Evolutionary conservation across 2,113 vertebrate species (phyloP).

Genomic region (Dicaeum eximium): DNA sequence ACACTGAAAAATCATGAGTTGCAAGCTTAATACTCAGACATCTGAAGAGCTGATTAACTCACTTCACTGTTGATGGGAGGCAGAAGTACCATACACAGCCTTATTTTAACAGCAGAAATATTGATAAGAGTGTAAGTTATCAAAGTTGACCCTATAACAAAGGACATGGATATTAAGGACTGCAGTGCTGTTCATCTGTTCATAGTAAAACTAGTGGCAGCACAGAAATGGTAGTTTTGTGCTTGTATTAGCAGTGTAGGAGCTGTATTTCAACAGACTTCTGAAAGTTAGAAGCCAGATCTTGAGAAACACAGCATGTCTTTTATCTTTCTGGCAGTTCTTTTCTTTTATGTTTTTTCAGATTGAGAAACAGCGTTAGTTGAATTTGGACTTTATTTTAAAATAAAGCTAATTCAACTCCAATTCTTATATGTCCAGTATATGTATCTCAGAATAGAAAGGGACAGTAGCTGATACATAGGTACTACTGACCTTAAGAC

Average conservation of each 20-base stretch:
- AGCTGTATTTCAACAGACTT: neutral
- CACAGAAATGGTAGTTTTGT: neutral
- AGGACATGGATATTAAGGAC: neutral
- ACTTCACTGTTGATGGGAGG: neutral
- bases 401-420: neutral
- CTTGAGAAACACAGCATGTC: neutral
- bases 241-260: neutral
- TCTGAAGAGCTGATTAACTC: neutral
- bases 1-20: neutral
- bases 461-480: neutral
- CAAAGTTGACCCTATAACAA: neutral
- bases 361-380: neutral
- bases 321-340: neutral
- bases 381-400: neutral
- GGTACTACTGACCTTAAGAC: neutral
- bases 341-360: neutral
- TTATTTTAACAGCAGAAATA: neutral
- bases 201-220: neutral
- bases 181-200: neutral
- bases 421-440: neutral
- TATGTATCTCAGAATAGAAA: neutral
- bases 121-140: neutral
- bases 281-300: neutral
- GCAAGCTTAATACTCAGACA: neutral
- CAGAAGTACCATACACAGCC: neutral